Base-by-base conservation (phyloP, 2,113 vertebrate species). In the Pangasianodon hypophthalmus region DNA sequence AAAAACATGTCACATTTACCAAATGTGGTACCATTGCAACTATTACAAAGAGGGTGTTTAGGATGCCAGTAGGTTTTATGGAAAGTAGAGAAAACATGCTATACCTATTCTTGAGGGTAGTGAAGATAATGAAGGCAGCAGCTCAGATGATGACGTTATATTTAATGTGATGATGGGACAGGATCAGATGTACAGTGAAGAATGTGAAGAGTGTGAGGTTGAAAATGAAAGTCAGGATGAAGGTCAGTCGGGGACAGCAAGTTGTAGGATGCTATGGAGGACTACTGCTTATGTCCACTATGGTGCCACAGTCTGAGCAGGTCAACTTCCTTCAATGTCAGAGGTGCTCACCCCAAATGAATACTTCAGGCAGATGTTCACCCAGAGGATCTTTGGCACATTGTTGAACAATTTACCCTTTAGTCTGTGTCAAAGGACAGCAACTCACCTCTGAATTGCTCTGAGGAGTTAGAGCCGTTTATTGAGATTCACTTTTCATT, bases 151-250 rank as follows among this genome's bases (percentile, higher is more conserved):
- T 52, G 48, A 81, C 48, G 46, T 52, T 81, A 52, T n/a, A 52
- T 29, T 81, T 18, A 81, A 52, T 24, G 79, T 52, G 79, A 81
- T 4, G n/a, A 6, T 50, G 46, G 46, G 26, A 46, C 73, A 80
- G 46, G 46, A 46, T 50, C 8, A 80, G 77, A 80, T 80, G 77
- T 80, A 50, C 77, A 80, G 46, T 80, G 77, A 52, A 52, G 79
- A 26, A 79, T 11, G 7, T 48, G 41, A 46, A 48, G 19, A 19
- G 19, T 2, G 73, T 44, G 44, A 24, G 41, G 73, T 18, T 77
- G 73, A 77, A 44, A 11, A 9, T 77, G 41, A 77, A 21, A 19
- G 41, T 77, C 73, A 77, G 73, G 6, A 9, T 77, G 41, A 77
- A 21, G 37, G 41, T 77, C 73, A 77, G 73, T 75, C 71, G 26